These are phyloP conservation scores for Mayetiola destructor DNA, from an alignment of 2,888 invertebrate species.

Conservation along the genomic window DNA sequence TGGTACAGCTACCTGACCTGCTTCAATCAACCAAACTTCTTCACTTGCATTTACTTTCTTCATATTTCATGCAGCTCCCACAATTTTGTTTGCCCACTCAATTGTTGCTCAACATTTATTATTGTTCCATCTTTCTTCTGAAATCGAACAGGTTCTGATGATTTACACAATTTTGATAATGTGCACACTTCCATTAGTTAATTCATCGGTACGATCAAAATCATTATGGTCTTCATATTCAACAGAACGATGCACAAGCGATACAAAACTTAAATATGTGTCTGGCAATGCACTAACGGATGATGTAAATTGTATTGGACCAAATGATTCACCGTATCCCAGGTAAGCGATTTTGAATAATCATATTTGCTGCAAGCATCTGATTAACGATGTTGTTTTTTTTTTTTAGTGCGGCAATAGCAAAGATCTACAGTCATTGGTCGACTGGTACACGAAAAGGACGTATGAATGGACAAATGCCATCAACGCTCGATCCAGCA, in stretches of 20 bases:
- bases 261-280: constrained; percentile 60
- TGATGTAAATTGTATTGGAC: constrained; percentile 62
- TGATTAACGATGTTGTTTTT: constrained; percentile 20
- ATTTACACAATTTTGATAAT: constrained; percentile 8
- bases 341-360: constrained; percentile 50
- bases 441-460: constrained; percentile 57
- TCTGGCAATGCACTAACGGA: constrained; percentile 79
- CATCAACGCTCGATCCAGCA: constrained; percentile 53
- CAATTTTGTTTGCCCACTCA: no score
- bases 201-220: background rate
- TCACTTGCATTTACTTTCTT: background rate
- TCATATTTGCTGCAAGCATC: background rate
- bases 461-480: constrained; percentile 38
- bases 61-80: background rate
- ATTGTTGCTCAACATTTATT: no score
- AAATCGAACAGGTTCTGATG: background rate
- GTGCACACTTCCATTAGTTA: background rate
- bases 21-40: background rate
- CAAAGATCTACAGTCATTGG: constrained; percentile 53
- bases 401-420: constrained; percentile 55
- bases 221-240: constrained; percentile 19
- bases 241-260: constrained; percentile 40
- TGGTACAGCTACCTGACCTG: no score
- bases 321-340: constrained; percentile 70
- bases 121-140: background rate